Conservation (phyloP, 2,797 vertebrate species). For the Eulemur albifrons region DNA sequence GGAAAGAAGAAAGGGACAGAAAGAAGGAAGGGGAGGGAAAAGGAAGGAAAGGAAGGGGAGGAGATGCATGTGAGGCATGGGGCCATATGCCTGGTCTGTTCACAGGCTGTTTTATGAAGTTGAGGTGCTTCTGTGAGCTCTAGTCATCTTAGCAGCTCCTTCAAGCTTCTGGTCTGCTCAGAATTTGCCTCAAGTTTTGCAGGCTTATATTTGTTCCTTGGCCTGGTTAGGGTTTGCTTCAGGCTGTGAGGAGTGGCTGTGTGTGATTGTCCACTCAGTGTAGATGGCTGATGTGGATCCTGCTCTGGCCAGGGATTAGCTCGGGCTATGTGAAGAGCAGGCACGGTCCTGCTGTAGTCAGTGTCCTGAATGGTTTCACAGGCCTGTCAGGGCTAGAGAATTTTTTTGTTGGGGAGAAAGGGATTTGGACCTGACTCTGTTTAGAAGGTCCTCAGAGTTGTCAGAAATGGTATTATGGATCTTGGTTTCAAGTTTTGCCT, state of each 20-base stretch:
- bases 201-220: background rate
- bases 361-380: background rate
- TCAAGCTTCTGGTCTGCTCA: background rate
- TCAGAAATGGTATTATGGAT: background rate
- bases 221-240: background rate
- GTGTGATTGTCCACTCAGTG: background rate
- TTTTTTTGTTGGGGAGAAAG: background rate
- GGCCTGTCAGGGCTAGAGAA: background rate
- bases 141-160: background rate
- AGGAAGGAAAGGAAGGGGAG: background rate
- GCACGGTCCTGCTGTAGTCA: background rate
- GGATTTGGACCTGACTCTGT: background rate
- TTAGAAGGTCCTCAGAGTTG: background rate
- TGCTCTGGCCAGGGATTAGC: background rate
- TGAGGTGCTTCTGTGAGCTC: background rate
- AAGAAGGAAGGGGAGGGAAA: background rate
- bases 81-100: background rate
- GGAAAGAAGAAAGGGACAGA: background rate
- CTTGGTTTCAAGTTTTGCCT: background rate
- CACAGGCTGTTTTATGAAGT: background rate
- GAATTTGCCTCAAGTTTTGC: background rate
- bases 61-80: background rate
- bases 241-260: background rate
- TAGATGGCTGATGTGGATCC: background rate
- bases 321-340: background rate